Percentiles rank a stretch among this genome's conserved stretches.
Evolutionary conservation across 2,113 vertebrate species (phyloP).

Genomic region (Diadophis punctatus): DNA sequence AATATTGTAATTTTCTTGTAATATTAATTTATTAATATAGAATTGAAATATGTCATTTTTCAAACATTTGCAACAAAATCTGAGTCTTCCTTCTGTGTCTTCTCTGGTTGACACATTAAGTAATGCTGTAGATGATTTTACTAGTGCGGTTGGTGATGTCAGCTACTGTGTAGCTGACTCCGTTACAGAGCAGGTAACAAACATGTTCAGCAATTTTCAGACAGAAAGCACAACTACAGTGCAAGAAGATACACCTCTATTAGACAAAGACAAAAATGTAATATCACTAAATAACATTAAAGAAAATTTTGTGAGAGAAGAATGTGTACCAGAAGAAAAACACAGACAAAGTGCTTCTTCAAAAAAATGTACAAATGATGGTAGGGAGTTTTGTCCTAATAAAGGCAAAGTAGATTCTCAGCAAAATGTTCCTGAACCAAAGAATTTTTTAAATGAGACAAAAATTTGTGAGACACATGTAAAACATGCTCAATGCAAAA

Average conservation of each 20-base stretch:
- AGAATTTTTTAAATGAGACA: conserved; percentile 14
- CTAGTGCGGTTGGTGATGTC: conserved; percentile 80
- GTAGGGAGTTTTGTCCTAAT: conserved; percentile 3
- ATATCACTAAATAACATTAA: neutral
- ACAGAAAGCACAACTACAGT: conserved; percentile 59
- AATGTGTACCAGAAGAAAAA: conserved; percentile 22
- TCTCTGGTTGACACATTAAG: conserved; percentile 84
- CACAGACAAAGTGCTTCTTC: conserved; percentile 23
- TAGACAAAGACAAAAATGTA: conserved; percentile 3
- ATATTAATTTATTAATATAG: conserved; percentile 29
- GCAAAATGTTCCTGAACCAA: conserved; percentile 1
- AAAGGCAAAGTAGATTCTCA: neutral
- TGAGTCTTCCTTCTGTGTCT: conserved; percentile 82
- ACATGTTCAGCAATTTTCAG: conserved; percentile 78
- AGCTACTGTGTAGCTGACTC: conserved; percentile 83
- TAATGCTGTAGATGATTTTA: conserved; percentile 84
- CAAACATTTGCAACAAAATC: conserved; percentile 84
- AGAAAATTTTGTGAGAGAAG: conserved; percentile 12
- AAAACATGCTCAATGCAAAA: conserved; percentile 32
- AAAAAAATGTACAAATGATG: conserved; percentile 14
- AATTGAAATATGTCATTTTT: conserved; percentile 87
- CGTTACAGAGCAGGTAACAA: conserved; percentile 87
- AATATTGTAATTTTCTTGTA: conserved; percentile 5
- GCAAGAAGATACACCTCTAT: conserved; percentile 10
- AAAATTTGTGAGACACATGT: conserved; percentile 33